Evolutionary conservation across 2,113 vertebrate genomes (phyloP), one percentile per base, ranked within the genome.

Genomic region (Micronycteris hirsuta): DNA sequence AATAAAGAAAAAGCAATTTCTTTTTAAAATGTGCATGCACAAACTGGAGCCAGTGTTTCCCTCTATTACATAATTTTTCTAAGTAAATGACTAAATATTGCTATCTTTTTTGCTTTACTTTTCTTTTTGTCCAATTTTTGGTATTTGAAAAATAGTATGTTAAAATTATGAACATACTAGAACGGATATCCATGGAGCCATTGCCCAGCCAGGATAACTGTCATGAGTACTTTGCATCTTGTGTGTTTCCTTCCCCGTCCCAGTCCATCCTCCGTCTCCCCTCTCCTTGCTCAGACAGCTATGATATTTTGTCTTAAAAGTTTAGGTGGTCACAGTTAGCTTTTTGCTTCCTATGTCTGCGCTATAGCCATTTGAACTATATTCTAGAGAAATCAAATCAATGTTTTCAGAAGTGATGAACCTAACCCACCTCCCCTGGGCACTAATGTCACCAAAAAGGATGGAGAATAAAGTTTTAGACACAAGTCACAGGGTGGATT

Each of bases 381-480:
- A 91, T 86, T 91, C 67, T 85, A 73, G 80, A 74, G 89, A 61
- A 87, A 82, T 0, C 61, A 94, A 73, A 80, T 87, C 76, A 28
- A 0, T 96, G 52, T 86, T 67, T 95, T 93, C 26, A 26, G 73
- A 97, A 91, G 31, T 78, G 43, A 82, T 76, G 43, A 52, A 36
- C 68, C 58, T 58, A 86, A 81, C 54, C 26, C 67, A 41, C 20
- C 43, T 77, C 31, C 43, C 49, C 7, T 71, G 45, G 12, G 14
- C n/a, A 16, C 68, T 58, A 80, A 38, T 86, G 16, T 76, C 22
- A 43, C 68, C 38, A 38, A 33, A 22, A 16, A 17, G 28, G 45
- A 31, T 52, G 7, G 31, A 94, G 84, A 84, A 61, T 47, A 41
- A 52, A 91, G 28, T 11, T 20, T 33, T 38, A 31, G 19, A 67